Conservation (phyloP, 2,113 vertebrate genomes). For the Corydoras maculifer region DNA sequence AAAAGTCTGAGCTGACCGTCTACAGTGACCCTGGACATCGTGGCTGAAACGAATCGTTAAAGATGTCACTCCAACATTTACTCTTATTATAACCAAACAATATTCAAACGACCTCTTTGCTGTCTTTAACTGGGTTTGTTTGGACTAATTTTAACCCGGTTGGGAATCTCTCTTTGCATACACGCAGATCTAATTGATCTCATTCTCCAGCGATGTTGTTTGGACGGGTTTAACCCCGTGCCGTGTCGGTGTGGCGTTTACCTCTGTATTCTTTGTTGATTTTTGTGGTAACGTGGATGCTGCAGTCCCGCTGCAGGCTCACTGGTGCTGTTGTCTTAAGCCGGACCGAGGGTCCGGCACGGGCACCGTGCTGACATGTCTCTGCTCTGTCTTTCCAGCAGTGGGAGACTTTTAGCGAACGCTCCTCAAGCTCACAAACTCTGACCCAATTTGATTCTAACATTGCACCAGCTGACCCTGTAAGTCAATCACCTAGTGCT, state of each 20-base stretch:
- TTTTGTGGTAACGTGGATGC: conserved; percentile 3
- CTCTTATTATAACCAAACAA: too few relatives aligned
- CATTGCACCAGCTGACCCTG: conserved; percentile 99
- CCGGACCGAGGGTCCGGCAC: conserved; percentile 5
- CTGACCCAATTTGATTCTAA: conserved; percentile 99
- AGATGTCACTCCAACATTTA: too few relatives aligned
- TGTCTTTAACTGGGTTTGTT: too few relatives aligned
- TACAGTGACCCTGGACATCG: too few relatives aligned
- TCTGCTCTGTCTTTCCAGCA: conserved; percentile 99
- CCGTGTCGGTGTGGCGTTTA: background rate
- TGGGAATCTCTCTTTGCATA: too few relatives aligned
- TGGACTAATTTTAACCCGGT: too few relatives aligned
- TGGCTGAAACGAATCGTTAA: too few relatives aligned
- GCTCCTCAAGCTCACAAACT: conserved; percentile 99
- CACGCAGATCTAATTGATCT: too few relatives aligned
- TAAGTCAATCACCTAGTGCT: conserved; percentile 99
- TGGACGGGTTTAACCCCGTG: background rate
- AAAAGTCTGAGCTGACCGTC: too few relatives aligned
- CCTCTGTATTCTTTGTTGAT: background rate
- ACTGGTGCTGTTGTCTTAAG: conserved; percentile 33
- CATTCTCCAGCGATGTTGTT: background rate
- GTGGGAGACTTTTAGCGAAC: conserved; percentile 99
- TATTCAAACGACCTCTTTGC: too few relatives aligned
- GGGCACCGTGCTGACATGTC: conserved; percentile 66
- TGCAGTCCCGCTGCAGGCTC: conserved; percentile 30